phyloP scores from a whole-genome alignment of 2,113 vertebrate genomes.

The Zosterops borbonicus region DNA sequence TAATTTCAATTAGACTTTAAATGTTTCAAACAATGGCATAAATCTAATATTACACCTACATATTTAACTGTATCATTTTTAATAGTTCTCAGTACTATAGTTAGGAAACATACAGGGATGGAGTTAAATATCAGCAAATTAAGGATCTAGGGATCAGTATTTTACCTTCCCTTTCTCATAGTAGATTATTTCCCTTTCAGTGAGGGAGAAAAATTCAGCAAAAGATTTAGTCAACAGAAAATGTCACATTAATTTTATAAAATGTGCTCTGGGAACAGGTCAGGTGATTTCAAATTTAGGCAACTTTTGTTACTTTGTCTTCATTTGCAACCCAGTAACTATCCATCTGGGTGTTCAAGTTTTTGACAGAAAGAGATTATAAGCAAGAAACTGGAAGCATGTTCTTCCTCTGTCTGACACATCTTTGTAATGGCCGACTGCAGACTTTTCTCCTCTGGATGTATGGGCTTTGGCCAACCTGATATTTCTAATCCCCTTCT shows the following conservation, averaged over 20 bases:
- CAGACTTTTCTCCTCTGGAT: background rate
- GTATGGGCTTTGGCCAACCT: background rate
- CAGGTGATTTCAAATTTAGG: background rate
- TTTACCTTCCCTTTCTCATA: background rate
- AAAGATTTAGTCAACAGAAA: background rate
- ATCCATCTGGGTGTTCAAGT: background rate
- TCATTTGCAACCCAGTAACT: background rate
- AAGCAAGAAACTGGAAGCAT: background rate
- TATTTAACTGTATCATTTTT: background rate
- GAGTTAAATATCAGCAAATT: background rate
- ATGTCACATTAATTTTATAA: background rate
- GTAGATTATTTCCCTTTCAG: background rate
- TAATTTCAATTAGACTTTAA: background rate
- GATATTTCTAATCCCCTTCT: background rate
- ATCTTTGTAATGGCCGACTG: background rate
- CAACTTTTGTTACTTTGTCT: background rate
- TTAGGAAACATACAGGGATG: background rate
- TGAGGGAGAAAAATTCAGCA: background rate
- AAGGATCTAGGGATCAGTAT: background rate
- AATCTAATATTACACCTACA: background rate
- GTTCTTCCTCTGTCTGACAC: background rate
- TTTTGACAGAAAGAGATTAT: background rate
- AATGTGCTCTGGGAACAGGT: background rate
- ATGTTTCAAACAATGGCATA: background rate
- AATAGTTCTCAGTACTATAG: background rate